Evolutionary conservation across 2,888 invertebrate species (phyloP).

Genomic region (Linnaemya vulpina): DNA sequence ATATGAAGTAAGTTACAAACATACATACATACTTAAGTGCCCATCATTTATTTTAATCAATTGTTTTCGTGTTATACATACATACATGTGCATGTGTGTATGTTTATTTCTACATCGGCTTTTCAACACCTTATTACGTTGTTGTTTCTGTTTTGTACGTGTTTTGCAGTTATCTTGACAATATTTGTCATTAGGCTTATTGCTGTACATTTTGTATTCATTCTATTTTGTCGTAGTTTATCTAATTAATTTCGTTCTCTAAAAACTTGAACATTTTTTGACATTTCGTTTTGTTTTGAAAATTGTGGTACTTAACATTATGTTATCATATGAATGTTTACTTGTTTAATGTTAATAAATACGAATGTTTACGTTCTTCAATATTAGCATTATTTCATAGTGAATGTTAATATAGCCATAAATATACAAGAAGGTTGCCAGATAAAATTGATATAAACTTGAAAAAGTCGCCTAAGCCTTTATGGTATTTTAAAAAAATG

Average conservation of each 20-base stretch:
- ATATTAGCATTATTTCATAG: background rate
- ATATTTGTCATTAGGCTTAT: background rate
- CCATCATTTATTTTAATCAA: background rate
- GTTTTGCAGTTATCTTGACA: too few species aligned
- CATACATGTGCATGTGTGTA: background rate
- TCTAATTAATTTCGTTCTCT: conserved; percentile 5
- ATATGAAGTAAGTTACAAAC: conserved; percentile 76
- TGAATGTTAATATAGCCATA: background rate
- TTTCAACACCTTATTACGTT: conserved; percentile 26
- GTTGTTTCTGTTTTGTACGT: background rate
- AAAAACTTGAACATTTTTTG: conserved; percentile 33
- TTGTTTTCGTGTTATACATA: too few species aligned
- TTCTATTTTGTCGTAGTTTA: background rate
- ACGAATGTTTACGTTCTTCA: background rate
- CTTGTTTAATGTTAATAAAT: background rate
- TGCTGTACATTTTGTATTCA: conserved; percentile 1
- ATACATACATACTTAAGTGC: background rate
- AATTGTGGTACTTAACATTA: background rate
- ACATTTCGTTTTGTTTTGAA: conserved; percentile 47
- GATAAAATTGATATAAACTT: background rate
- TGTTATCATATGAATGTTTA: background rate
- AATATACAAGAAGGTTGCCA: background rate
- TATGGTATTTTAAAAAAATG: background rate
- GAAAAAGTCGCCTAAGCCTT: background rate
- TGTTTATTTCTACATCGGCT: conserved; percentile 61